Conservation (phyloP, 2,888 invertebrate genomes). For the Bombylius discolor region DNA sequence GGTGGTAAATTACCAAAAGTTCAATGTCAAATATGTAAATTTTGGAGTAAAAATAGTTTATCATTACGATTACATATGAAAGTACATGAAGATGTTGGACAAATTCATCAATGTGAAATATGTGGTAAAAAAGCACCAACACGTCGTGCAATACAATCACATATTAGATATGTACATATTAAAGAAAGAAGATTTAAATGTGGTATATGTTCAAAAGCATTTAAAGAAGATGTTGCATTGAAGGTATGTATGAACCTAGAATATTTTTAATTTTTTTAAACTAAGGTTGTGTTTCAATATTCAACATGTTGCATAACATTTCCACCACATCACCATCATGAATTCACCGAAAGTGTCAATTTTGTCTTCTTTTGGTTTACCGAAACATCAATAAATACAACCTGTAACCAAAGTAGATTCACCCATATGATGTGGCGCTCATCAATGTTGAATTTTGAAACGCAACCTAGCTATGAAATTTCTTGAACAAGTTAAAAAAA, state of each 20-base stretch:
- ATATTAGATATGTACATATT: constrained; percentile 16
- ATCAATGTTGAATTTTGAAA: no score
- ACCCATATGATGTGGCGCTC: no score
- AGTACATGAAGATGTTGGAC: constrained; percentile 12
- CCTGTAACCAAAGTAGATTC: no score
- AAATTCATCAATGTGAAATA: constrained; percentile 14
- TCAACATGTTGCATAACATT: no score
- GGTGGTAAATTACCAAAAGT: constrained; percentile 13
- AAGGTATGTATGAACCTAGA: constrained; percentile 5
- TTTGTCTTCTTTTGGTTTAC: no score
- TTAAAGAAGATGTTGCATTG: constrained; percentile 14
- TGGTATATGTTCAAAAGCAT: constrained; percentile 15
- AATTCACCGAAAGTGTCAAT: no score
- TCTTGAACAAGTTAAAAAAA: no score
- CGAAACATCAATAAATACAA: no score
- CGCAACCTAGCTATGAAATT: no score
- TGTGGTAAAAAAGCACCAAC: constrained; percentile 18
- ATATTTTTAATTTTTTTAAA: no score
- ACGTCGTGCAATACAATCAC: constrained; percentile 15
- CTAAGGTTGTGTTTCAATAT: no score
- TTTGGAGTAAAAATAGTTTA: constrained; percentile 17
- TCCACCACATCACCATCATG: no score
- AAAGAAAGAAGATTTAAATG: constrained; percentile 15
- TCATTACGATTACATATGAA: constrained; percentile 15
- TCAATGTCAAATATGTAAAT: constrained; percentile 15